Evolutionary conservation across 2,888 invertebrate genomes (phyloP).

Genomic region (Lochmaea capreae): DNA sequence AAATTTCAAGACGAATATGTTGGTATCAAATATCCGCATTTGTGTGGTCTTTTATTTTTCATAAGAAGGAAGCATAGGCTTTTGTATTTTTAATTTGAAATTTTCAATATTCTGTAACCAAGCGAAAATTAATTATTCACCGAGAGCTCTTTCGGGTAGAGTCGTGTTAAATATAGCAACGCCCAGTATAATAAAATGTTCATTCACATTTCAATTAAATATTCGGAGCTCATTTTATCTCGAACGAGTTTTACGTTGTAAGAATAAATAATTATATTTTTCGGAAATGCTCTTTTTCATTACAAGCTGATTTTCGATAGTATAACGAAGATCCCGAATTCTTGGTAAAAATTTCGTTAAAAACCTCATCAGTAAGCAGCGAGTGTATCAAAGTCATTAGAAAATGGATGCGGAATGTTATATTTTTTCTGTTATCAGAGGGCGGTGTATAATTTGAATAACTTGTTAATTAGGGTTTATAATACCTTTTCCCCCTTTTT

Average conservation of each 20-base stretch:
- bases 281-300: neutral
- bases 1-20: too few species aligned
- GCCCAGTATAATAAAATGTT: neutral
- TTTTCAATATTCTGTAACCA: too few species aligned
- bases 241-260: neutral
- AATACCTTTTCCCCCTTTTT: neutral
- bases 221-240: neutral
- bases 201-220: neutral
- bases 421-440: slow-evolving; percentile 2
- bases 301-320: neutral
- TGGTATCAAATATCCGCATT: too few species aligned
- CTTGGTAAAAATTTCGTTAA: neutral
- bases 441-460: neutral
- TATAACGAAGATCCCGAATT: neutral
- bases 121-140: too few species aligned
- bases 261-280: neutral
- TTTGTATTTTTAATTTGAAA: too few species aligned
- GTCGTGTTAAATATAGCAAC: too few species aligned
- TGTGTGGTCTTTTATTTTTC: too few species aligned
- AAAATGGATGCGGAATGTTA: neutral
- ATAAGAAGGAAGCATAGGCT: too few species aligned
- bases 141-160: too few species aligned
- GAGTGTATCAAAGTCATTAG: slow-evolving; percentile 2
- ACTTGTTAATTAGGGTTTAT: neutral
- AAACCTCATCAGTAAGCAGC: slow-evolving; percentile 8